These are phyloP conservation scores for Pygmarrhopalites habei DNA, from an alignment of 1,140 invertebrate genomes.

Conservation along the genomic window DNA sequence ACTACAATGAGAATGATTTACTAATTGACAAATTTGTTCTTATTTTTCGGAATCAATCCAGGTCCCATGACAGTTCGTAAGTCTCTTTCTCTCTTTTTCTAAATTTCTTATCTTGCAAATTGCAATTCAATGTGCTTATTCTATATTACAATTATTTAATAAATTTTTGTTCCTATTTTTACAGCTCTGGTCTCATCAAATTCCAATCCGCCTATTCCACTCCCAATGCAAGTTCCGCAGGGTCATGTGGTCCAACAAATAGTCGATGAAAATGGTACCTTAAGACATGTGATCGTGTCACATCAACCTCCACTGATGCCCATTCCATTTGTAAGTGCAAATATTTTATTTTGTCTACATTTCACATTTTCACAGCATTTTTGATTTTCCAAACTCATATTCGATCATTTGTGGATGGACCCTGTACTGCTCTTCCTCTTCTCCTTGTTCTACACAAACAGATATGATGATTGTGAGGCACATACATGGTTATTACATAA, in stretches of 20 bases:
- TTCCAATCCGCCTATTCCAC: constrained; percentile 64
- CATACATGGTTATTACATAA: too few species aligned
- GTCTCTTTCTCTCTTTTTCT: not conserved
- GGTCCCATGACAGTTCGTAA: constrained; percentile 5
- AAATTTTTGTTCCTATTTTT: constrained; percentile 48
- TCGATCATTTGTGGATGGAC: too few species aligned
- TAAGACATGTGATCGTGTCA: constrained; percentile 76
- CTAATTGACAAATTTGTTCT: too few species aligned
- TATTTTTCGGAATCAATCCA: not conserved
- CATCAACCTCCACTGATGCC: constrained; percentile 57
- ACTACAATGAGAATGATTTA: too few species aligned
- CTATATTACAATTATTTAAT: not conserved
- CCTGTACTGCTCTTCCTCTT: too few species aligned
- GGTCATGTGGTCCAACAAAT: constrained; percentile 84
- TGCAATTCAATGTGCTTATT: too few species aligned
- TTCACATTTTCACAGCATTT: too few species aligned
- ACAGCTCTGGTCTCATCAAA: constrained; percentile 76
- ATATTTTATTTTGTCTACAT: too few species aligned
- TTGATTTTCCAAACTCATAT: too few species aligned
- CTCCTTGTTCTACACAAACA: too few species aligned
- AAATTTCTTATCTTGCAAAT: too few species aligned
- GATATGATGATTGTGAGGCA: too few species aligned
- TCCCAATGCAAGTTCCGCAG: constrained; percentile 80
- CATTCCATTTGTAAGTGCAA: constrained; percentile 55
- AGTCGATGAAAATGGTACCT: constrained; percentile 75